A percentile compares a stretch with the other conserved stretches of the same genome.
phyloP scores from a whole-genome alignment of 2,797 vertebrate species.

The Mycteria americana region DNA sequence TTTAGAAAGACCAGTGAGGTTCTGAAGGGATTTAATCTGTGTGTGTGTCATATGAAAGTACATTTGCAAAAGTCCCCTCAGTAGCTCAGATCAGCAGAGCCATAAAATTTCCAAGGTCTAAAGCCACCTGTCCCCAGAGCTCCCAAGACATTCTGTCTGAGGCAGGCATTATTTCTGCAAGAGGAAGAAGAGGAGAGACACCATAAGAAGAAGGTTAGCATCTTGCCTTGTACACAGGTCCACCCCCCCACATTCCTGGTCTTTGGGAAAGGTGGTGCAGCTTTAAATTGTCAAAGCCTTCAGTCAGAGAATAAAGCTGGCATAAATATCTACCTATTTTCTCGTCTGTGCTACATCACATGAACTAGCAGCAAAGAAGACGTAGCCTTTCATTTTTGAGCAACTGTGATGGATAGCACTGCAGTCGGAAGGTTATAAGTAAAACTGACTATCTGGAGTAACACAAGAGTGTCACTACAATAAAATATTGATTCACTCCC shows the following conservation, averaged over 20 bases:
- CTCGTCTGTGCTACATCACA: not conserved
- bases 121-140: not conserved
- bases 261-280: not conserved
- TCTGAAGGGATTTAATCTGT: not conserved
- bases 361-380: not conserved
- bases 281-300: not conserved
- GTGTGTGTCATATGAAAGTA: not conserved
- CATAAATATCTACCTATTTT: not conserved
- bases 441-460: not conserved
- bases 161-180: not conserved
- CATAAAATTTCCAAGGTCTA: not conserved
- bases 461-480: not conserved
- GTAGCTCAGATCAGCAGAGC: not conserved
- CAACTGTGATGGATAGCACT: not conserved
- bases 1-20: not conserved
- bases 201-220: not conserved
- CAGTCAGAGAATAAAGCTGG: not conserved
- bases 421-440: not conserved
- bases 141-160: not conserved
- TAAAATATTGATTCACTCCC: conserved; percentile 19
- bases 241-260: fast-evolving
- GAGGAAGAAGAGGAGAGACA: not conserved
- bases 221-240: not conserved
- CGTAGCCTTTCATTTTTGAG: not conserved
- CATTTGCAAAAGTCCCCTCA: not conserved